A percentile compares a stretch with the other conserved stretches of the same genome.
phyloP scores from a whole-genome alignment of 2,797 vertebrate species.

The Syngnathus acus region DNA sequence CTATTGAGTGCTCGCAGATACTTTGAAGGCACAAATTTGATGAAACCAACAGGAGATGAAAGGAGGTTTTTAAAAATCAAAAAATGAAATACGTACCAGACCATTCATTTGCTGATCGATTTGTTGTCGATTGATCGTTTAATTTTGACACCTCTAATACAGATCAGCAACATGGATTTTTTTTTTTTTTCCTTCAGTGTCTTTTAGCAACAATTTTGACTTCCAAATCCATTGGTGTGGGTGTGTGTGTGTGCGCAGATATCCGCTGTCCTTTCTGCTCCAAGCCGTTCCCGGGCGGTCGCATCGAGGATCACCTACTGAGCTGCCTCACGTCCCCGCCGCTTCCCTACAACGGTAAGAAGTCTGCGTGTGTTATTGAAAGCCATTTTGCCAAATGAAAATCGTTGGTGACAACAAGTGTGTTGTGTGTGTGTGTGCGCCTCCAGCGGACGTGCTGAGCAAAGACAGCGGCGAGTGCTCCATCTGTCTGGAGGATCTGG shows the following conservation, averaged over 20 bases:
- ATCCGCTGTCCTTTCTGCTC: conserved; percentile 77
- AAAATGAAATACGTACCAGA: too few species aligned
- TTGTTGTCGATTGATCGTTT: too few species aligned
- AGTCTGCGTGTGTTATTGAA: conserved; percentile 24
- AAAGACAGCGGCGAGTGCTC: conserved; percentile 78
- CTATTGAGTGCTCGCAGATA: too few species aligned
- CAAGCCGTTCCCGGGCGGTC: conserved; percentile 71
- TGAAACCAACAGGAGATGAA: too few species aligned
- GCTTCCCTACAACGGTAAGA: conserved; percentile 74
- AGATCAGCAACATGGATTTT: neutral
- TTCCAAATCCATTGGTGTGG: neutral
- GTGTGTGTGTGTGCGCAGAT: conserved; percentile 43
- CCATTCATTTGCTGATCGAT: too few species aligned
- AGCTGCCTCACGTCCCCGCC: conserved; percentile 75
- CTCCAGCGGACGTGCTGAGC: conserved; percentile 69
- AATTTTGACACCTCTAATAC: neutral
- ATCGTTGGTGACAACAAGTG: neutral
- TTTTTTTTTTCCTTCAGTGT: neutral
- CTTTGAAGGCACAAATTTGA: too few species aligned
- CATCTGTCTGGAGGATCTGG: conserved; percentile 74
- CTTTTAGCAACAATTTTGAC: neutral
- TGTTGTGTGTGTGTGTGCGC: conserved; percentile 11
- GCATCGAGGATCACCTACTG: conserved; percentile 75
- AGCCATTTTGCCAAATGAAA: neutral
- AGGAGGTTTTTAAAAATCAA: too few species aligned